A percentile compares a stretch with the other conserved stretches of the same genome.
Evolutionary conservation across 1,140 invertebrate species (phyloP).

Genomic region (Thalassaphorura encarpata): DNA sequence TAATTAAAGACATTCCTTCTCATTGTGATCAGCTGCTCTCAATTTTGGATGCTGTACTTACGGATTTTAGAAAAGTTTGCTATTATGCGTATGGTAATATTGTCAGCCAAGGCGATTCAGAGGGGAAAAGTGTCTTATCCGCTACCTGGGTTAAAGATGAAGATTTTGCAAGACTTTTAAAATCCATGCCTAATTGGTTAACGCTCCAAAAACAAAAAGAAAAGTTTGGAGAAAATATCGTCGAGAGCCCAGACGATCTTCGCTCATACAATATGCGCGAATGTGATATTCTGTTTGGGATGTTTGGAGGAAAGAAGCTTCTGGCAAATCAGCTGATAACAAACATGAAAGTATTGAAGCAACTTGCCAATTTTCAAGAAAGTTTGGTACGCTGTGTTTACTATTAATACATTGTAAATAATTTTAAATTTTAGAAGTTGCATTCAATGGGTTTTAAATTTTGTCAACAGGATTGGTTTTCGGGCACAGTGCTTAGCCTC

Average conservation of each 20-base stretch:
- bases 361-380: constrained; percentile 79
- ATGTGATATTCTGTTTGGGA: constrained; percentile 77
- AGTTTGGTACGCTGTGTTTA: constrained; percentile 57
- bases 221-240: constrained; percentile 41
- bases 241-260: constrained; percentile 64
- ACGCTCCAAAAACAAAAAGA: constrained; percentile 51
- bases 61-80: constrained; percentile 65
- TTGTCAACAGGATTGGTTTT: constrained; percentile 56
- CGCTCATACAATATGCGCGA: constrained; percentile 72
- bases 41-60: constrained; percentile 56
- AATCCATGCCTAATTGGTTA: constrained; percentile 71
- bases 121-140: constrained; percentile 70
- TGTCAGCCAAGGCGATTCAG: constrained; percentile 60
- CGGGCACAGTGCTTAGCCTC: constrained; percentile 29
- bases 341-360: constrained; percentile 63
- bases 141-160: constrained; percentile 88
- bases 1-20: constrained; percentile 60
- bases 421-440: constrained; percentile 7
- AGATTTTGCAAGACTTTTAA: constrained; percentile 62
- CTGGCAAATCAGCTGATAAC: constrained; percentile 70
- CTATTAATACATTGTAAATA: background rate
- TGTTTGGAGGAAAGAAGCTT: constrained; percentile 38
- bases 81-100: constrained; percentile 61
- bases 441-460: background rate
- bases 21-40: constrained; percentile 59